Base-by-base conservation (phyloP, 1,140 invertebrate genomes). In the Lineus longissimus region DNA sequence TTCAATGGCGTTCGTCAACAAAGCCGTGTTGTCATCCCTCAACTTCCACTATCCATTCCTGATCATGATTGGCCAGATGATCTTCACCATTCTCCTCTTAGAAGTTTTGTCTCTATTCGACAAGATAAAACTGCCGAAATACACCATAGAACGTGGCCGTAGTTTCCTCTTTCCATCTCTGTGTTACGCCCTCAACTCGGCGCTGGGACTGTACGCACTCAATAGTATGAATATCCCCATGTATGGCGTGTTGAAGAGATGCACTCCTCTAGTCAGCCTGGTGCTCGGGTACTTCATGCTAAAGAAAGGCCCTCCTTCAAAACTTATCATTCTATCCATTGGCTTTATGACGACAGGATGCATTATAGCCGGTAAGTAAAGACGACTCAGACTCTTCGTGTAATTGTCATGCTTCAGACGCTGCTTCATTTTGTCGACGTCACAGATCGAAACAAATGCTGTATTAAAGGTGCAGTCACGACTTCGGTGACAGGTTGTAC, bases 211-310 rank as follows among this genome's bases (percentile, higher is more conserved):
- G 4, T 74, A 73, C 62, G 83, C 84, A 6, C 72, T 85, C 11
- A 77, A 78, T 64, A 80, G 84, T 27, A 84, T 86, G 79, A 85
- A 85, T 62, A 80, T 86, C 64, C 84, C 85, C 1, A 83, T 85
- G 81, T 86, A 85, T 72, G 82, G 82, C 9, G 82, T 85, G 7
- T 65, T 86, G 29, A 86, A 86, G 68, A 73, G 84, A 59, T 84
- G 81, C 72, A 81, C 80, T 9, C 84, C 83, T 6, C 63, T 85
- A 0, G 81, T 82, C 0, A 85, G 82, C 43, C 68, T 86, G 58
- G 40, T 84, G 15, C 65, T 85, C 19, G 76, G 80, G 9, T 66
- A 80, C 0, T 36, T 80, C 6, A 69, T 85, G 22, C 71, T 85
- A 7, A 75, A 77, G 23, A 81, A 81, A 64, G 74, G 74, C 30